A percentile compares a stretch with the other conserved stretches of the same genome.
phyloP scores from a whole-genome alignment of 2,888 invertebrate genomes.

The Belgica antarctica region DNA sequence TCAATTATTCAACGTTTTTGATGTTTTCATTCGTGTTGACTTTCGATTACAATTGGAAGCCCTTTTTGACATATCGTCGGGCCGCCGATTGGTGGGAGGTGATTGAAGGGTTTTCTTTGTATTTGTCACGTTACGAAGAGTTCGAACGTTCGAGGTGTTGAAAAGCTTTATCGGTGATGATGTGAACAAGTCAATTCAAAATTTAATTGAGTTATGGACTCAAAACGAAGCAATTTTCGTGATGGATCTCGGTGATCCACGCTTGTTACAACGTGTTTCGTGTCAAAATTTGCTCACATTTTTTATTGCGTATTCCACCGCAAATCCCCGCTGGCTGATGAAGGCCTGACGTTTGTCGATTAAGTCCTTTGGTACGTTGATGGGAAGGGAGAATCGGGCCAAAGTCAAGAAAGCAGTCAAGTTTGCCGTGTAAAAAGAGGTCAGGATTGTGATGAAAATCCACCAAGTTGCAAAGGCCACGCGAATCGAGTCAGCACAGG shows the following conservation, averaged over 20 bases:
- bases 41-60: conserved; percentile 42
- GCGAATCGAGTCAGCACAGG: conserved; percentile 63
- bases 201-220: neutral
- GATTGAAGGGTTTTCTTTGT: neutral
- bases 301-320: conserved; percentile 65
- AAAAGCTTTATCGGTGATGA: neutral
- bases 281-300: conserved; percentile 56
- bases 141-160: neutral
- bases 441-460: conserved; percentile 82
- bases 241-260: too few species aligned
- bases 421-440: conserved; percentile 88
- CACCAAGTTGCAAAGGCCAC: conserved; percentile 57
- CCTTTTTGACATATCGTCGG: neutral
- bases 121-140: too few species aligned
- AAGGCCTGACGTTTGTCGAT: conserved; percentile 63
- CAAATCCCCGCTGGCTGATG: conserved; percentile 67
- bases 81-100: neutral
- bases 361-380: conserved; percentile 68
- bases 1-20: conserved; percentile 36
- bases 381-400: conserved; percentile 79
- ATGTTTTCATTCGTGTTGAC: conserved; percentile 36
- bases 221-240: too few species aligned
- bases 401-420: conserved; percentile 84
- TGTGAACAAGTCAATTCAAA: neutral
- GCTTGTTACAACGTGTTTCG: too few species aligned